Base-by-base conservation (phyloP, 2,113 vertebrate species). In the Numida meleagris region DNA sequence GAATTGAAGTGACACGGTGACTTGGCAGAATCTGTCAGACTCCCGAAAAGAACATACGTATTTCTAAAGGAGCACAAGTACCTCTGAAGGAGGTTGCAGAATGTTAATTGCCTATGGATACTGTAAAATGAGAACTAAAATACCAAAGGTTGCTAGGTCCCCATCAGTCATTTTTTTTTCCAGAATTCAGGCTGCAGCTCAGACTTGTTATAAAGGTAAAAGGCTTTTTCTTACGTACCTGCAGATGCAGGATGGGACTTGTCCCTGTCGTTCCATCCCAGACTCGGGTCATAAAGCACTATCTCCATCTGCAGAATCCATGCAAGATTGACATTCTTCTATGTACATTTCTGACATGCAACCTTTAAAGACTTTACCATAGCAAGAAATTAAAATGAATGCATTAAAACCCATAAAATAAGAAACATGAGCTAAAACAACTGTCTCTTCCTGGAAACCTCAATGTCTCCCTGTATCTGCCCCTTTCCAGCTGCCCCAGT, bases 101-200 rank as follows among this genome's bases (percentile, higher is more conserved):
- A 94, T 94, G 95, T 96, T 96, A 96, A 95, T 95, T 96, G 91
- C 95, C 95, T 92, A 93, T 94, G 93, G 93, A 95, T 94, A 87
- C 74, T 94, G 93, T 94, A 96, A 96, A 96, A 94, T 85, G 86
- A 95, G 87, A 95, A 95, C 89, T 88, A 82, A 96, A 96, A 96
- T 96, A 96, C 84, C 96, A 96, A 96, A 96, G 96, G 95, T 95
- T 94, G 66, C 62, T 53, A 57, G 95, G 96, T 96, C 91, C 29
- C 91, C 87, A 87, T 96, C 95, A 95, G 78, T 95, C 95, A 76
- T 93, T 91, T 79, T 78, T 65, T 67, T 84, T 43, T 18, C 87
- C 78, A 89, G 93, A 91, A 79, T 70, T 87, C 86, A 91, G 71
- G 67, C 84, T 92, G 81, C 67, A 89, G 94, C 91, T 93, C 89